Evolutionary conservation across 1,140 invertebrate species (phyloP).

Genomic region (Hypsibius dujardini): DNA sequence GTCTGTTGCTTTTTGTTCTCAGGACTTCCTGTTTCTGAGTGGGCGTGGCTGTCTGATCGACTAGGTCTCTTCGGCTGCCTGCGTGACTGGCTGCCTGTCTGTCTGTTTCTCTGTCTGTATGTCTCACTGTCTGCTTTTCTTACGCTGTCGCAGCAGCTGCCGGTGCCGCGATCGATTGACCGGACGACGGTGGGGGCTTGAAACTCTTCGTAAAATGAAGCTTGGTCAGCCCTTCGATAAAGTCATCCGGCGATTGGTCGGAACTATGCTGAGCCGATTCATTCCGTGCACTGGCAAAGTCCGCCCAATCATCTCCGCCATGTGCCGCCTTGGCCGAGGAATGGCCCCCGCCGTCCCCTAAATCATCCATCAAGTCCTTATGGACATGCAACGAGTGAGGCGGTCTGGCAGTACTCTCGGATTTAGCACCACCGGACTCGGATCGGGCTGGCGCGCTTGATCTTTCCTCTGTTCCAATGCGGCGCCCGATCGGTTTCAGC

Average conservation of each 20-base stretch:
- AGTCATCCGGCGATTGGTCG: slow-evolving; percentile 1
- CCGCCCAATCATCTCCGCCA: not conserved
- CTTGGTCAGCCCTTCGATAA: slow-evolving; percentile 8
- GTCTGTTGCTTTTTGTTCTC: no score
- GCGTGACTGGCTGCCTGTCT: no score
- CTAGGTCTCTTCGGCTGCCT: no score
- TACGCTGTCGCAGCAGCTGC: not conserved
- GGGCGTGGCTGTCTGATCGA: no score
- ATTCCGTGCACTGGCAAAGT: not conserved
- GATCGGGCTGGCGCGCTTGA: not conserved
- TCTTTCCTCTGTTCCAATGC: not conserved
- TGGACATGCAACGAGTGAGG: not conserved
- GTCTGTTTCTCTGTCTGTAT: not conserved
- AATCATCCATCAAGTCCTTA: not conserved
- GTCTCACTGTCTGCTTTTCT: not conserved
- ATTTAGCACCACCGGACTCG: not conserved
- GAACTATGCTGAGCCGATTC: not conserved
- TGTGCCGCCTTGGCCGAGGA: not conserved
- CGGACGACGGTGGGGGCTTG: not conserved
- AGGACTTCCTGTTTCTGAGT: no score
- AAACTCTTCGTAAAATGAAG: slow-evolving; percentile 9
- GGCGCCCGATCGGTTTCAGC: not conserved
- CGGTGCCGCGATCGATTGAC: not conserved
- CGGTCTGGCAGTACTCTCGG: not conserved
- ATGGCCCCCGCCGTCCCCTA: not conserved